Evolutionary conservation across 2,888 invertebrate species (phyloP), one percentile per base, ranked within the genome.

Genomic region (Beris chalybata): DNA sequence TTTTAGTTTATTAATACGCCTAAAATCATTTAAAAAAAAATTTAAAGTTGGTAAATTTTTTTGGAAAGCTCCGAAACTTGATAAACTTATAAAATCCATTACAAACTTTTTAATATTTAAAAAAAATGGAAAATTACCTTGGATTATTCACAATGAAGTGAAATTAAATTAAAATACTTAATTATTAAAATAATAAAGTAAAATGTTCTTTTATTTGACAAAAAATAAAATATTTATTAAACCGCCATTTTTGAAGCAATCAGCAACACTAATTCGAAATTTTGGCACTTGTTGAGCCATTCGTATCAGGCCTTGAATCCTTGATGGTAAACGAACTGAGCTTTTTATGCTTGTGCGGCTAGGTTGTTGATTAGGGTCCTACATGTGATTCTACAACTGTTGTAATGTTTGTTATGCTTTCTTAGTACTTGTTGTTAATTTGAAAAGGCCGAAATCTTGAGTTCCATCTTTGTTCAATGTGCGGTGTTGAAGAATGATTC

Each of bases 401-500:
- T 80, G 5, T 70, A 69, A 0, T 75, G n/a, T n/a, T 74, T 63
- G 74, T 74, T 3, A 72, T 61, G 61, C 74, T 75, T 0, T 73
- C 71, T 64, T 74, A 74, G 69, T 71, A 81, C 22, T 73, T 75
- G 72, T 80, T 77, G 68, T 80, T 81, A 55, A 81, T 79, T 72
- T 81, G 80, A 70, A 80, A 80, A 50, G 81, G 71, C 80, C 81
- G 69, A 76, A 82, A 70, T 83, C 83, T 47, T 71, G 72, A 32
- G 79, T 78, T 0, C 85, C 84, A 72, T 86, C 82, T 3, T 70
- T 71, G 72, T 85, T 85, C 0, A 78, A 73, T 22, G 74, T 78
- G 0, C 85, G 0, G 85, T 84, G 44, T 81, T 79, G n/a, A 82
- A 75, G 0, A 78, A 75, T 69, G 85, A 85, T 72, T 85, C 85